Base-by-base conservation (phyloP, 2,888 invertebrate genomes). In the Acrocyrtus sp. region DNA sequence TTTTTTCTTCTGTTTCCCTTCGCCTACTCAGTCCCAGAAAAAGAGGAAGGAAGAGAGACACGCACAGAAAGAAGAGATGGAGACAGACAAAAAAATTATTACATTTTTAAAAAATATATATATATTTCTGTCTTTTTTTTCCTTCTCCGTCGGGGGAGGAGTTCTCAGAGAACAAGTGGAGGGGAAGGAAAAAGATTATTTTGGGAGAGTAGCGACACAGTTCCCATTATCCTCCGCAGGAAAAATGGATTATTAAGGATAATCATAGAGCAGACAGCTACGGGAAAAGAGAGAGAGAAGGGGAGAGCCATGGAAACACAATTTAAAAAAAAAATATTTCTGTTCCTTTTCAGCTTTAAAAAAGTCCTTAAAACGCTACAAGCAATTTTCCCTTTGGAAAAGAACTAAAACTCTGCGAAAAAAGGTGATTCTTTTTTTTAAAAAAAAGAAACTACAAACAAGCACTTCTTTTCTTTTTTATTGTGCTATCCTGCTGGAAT, bases 241-340 rank as follows among this genome's bases (percentile, higher is more conserved):
- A 72, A 72, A 72, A 34, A 34, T 34, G 60, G 34, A 53, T 72
- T 72, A 72, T 72, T 72, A 66, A 24, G 27, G 65, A 65, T 66
- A 72, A 72, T 72, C 60, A 66, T 58, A 72, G 45, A 41, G 54
- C 6, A 34, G 34, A 34, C n/a, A n/a, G n/a, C n/a, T n/a, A n/a
- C n/a, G n/a, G 12, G 34, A 34, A 34, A 34, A 34, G 5, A 34
- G 34, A 34, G 34, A 34, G 34, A 34, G 34, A 5, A n/a, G n/a
- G n/a, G n/a, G n/a, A n/a, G n/a, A n/a, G n/a, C n/a, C n/a, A n/a
- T n/a, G n/a, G n/a, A n/a, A n/a, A n/a, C n/a, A n/a, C 12, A 8
- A 34, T 34, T 34, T 34, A 34, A 12, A 34, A 34, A 12, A 34
- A 34, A 34, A 34, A 5, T 34, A 34, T 34, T 34, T 34, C 12